phyloP scores from a whole-genome alignment of 2,113 vertebrate genomes.

The Calyptomena viridis region DNA sequence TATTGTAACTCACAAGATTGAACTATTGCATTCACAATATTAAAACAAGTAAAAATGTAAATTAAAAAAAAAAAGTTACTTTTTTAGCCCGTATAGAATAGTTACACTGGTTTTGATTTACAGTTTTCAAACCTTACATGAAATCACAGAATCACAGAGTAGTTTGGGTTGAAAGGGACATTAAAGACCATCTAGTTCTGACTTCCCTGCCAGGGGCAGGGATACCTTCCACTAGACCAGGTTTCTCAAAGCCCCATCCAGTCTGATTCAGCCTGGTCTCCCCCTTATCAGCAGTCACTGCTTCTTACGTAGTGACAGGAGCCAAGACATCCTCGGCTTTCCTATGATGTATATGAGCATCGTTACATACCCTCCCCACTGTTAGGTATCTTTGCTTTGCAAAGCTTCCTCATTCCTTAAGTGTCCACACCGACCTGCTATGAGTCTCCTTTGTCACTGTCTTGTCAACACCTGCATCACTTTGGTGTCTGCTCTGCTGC shows the following conservation, averaged over 20 bases:
- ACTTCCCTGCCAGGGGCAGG: neutral
- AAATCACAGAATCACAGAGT: neutral
- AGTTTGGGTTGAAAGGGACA: neutral
- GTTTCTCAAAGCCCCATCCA: neutral
- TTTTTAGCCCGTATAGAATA: neutral
- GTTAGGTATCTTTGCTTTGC: neutral
- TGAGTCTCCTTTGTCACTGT: neutral
- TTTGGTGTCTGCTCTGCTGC: neutral
- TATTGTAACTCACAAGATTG: neutral
- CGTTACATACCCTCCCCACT: neutral
- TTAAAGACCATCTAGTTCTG: neutral
- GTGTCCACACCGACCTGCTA: neutral
- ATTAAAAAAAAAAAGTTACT: neutral
- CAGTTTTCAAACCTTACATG: neutral
- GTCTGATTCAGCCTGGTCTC: neutral
- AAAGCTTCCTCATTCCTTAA: neutral
- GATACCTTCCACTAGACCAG: neutral
- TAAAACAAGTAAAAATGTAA: neutral
- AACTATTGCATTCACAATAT: neutral
- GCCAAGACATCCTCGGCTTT: neutral
- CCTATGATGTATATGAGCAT: neutral
- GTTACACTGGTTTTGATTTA: neutral
- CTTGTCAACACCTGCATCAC: neutral
- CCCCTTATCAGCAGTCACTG: neutral
- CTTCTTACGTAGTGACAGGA: neutral